Conservation (phyloP, 2,797 vertebrate genomes). For the Enoplosus armatus region DNA sequence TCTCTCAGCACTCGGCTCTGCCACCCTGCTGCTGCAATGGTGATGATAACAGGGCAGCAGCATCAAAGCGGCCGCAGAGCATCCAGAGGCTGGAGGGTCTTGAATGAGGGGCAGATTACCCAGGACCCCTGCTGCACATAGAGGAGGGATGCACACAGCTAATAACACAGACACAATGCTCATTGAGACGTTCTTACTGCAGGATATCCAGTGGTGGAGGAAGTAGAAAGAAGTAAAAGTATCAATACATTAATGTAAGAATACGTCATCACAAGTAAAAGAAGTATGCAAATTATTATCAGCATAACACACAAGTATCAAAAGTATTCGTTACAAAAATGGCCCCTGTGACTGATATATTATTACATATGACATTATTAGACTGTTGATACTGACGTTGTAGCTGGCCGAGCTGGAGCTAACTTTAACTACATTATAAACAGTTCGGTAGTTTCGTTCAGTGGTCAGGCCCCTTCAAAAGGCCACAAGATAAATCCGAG, state of each 20-base stretch:
- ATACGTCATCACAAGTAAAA: not conserved
- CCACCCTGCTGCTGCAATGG: constrained; percentile 40
- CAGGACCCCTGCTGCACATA: constrained; percentile 18
- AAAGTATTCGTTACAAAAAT: not conserved
- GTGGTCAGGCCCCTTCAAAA: not conserved
- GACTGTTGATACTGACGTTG: not conserved
- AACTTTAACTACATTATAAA: not conserved
- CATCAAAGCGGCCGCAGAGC: constrained; percentile 49
- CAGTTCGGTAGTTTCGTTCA: too few species aligned
- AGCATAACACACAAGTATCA: not conserved
- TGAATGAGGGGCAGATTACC: constrained; percentile 21
- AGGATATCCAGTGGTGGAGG: not conserved
- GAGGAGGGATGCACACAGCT: not conserved
- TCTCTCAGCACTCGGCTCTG: constrained; percentile 21
- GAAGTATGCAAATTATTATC: not conserved
- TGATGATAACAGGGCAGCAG: constrained; percentile 46
- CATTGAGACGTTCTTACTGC: not conserved
- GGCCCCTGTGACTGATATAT: not conserved
- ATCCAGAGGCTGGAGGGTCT: constrained; percentile 34
- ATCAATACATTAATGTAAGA: not conserved
- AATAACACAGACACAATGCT: constrained; percentile 14
- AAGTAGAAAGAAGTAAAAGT: not conserved
- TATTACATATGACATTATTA: not conserved
- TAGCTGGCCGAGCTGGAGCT: not conserved
- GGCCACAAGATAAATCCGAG: not conserved